A percentile compares a stretch with the other conserved stretches of the same genome.
These are phyloP conservation scores for Poicephalus meyeri DNA, from an alignment of 2,113 vertebrate genomes.

Conservation along the genomic window DNA sequence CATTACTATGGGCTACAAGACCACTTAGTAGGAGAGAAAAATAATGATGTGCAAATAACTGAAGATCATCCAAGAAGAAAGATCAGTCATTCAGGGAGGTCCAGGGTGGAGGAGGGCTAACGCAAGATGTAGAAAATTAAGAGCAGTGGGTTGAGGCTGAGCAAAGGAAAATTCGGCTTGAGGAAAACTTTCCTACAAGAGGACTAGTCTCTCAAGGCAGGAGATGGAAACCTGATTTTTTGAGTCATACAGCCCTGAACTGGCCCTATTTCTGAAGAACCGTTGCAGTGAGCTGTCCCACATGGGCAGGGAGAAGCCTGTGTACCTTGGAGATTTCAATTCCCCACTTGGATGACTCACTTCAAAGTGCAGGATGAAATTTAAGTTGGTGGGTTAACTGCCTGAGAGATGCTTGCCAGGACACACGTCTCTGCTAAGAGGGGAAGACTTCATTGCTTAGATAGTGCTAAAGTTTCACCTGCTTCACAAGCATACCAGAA, in stretches of 20 bases:
- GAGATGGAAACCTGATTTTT: conserved; percentile 47
- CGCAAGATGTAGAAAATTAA: background rate
- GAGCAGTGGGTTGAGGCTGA: background rate
- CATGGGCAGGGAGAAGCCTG: conserved; percentile 13
- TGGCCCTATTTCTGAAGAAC: background rate
- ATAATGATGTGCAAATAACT: conserved; percentile 66
- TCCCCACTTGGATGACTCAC: conserved; percentile 51
- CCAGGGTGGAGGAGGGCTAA: conserved; percentile 47
- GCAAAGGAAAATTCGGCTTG: conserved; percentile 16
- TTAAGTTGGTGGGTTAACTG: conserved; percentile 43
- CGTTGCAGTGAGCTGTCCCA: conserved; percentile 13
- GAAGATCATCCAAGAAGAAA: conserved; percentile 60
- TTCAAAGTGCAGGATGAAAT: conserved; percentile 55
- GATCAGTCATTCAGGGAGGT: conserved; percentile 57
- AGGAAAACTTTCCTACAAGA: conserved; percentile 52
- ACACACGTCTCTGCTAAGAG: background rate
- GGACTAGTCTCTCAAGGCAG: conserved; percentile 27
- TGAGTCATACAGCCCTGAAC: conserved; percentile 49
- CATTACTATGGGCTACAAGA: conserved; percentile 57
- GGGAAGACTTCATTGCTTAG: background rate
- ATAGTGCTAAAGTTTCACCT: conserved; percentile 45
- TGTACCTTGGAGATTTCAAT: conserved; percentile 28
- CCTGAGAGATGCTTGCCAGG: background rate
- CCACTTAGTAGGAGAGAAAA: conserved; percentile 58
- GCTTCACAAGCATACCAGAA: background rate